Evolutionary conservation across 2,113 vertebrate genomes (phyloP), one percentile per base, ranked within the genome.

Genomic region (Numenius arquata): DNA sequence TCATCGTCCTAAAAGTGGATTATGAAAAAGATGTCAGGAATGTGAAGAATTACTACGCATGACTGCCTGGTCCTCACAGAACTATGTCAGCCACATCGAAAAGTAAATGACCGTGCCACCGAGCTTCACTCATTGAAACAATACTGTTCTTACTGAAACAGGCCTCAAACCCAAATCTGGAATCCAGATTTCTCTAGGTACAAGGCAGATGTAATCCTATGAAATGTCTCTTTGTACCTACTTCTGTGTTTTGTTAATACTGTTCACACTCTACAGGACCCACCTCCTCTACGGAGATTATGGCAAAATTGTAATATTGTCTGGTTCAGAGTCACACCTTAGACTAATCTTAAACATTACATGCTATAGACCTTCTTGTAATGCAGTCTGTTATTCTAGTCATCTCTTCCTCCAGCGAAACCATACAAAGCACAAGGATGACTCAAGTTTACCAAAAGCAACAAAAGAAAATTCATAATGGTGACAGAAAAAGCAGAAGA

Each of bases 11-110:
- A 66, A 58, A 88, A 85, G 84, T 52, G 93, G 96, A 96, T 96
- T 96, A 95, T 94, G 85, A 95, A 95, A 97, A 52, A 91, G 96
- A 97, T 91, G 78, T 94, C 45, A 97, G 90, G 95, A 91, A 97
- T 96, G 96, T 62, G 83, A 93, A 92, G 73, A 93, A 95, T 96
- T 96, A 86, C 90, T 93, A 74, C 0, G 92, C 96, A 91, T 88
- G 97, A 96, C 58, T 97, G 95, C 88, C 86, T 91, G 74, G 82
- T 94, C 90, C 88, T 95, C 75, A 75, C 0, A 94, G 77, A 96
- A 93, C 92, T 90, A 88, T 58, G 76, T 90, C 71, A 97, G 95
- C 40, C 93, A 75, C 74, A 90, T 93, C 65, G 91, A 45, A 65
- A 93, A 71, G 86, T 43, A 93, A 96, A 92, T 26, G 88, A 74